Conservation (phyloP, 2,113 vertebrate species). For the Motacilla alba region DNA sequence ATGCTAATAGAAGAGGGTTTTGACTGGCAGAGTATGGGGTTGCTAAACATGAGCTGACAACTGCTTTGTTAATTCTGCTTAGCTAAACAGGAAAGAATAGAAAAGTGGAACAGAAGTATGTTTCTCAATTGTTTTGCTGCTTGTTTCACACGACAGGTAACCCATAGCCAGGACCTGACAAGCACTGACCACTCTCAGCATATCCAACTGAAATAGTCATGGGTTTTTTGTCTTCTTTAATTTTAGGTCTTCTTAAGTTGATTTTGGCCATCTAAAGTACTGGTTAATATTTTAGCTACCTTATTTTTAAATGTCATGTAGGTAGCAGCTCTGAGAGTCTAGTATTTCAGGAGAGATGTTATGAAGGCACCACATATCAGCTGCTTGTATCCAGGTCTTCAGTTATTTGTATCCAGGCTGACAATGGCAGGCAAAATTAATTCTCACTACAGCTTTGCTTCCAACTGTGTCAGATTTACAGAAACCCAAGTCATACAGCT, state of each 20-base stretch:
- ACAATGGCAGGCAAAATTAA: slow-evolving; percentile 29
- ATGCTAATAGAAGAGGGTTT: background rate
- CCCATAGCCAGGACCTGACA: background rate
- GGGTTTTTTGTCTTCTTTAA: background rate
- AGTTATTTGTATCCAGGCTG: background rate
- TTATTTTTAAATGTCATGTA: background rate
- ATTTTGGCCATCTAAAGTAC: background rate
- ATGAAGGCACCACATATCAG: background rate
- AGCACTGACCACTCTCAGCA: background rate
- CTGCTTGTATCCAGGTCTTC: background rate
- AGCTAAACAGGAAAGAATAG: background rate
- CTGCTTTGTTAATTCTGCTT: background rate
- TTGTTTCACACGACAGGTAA: background rate
- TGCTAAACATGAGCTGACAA: background rate
- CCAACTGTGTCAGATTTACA: slow-evolving; percentile 43
- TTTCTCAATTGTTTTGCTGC: background rate
- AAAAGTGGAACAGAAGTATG: background rate
- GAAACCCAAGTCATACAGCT: background rate
- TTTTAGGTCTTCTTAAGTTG: background rate
- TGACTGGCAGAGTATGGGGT: background rate
- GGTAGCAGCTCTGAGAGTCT: background rate
- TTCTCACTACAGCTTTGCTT: background rate
- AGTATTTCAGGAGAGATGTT: background rate
- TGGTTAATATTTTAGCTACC: background rate
- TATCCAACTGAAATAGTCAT: background rate